phyloP scores from a whole-genome alignment of 2,113 vertebrate genomes.

The Zosterops borbonicus region DNA sequence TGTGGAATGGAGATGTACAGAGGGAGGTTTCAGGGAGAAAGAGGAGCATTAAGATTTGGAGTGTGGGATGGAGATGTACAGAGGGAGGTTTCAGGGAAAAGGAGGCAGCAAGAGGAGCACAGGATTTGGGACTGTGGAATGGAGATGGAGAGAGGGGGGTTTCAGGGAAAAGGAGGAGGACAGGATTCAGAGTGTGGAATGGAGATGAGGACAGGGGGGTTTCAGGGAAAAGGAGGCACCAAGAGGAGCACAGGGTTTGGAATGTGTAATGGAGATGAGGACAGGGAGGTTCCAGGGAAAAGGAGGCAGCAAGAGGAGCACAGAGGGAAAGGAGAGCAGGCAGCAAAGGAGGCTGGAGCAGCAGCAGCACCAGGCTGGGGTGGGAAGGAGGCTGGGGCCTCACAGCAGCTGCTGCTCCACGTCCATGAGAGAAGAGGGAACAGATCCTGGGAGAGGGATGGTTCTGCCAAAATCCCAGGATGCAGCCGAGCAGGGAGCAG shows the following conservation, averaged over 20 bases:
- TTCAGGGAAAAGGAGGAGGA: no score
- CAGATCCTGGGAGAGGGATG: background rate
- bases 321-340: background rate
- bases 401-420: background rate
- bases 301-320: background rate
- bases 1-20: background rate
- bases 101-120: background rate
- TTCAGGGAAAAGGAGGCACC: background rate
- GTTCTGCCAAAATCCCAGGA: background rate
- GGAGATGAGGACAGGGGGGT: no score
- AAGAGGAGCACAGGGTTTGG: fast-evolving
- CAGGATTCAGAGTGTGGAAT: no score
- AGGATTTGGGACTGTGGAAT: no score
- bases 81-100: no score
- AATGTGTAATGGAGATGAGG: background rate
- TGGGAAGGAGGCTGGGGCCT: background rate
- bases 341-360: background rate
- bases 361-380: background rate
- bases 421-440: background rate
- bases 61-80: no score
- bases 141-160: no score
- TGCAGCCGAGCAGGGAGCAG: background rate
- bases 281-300: background rate
- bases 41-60: background rate
- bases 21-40: no score